Percentiles rank a stretch among this genome's conserved stretches.
Conservation (phyloP, 2,888 invertebrate species). For the Ptycholaimellus sp. region DNA sequence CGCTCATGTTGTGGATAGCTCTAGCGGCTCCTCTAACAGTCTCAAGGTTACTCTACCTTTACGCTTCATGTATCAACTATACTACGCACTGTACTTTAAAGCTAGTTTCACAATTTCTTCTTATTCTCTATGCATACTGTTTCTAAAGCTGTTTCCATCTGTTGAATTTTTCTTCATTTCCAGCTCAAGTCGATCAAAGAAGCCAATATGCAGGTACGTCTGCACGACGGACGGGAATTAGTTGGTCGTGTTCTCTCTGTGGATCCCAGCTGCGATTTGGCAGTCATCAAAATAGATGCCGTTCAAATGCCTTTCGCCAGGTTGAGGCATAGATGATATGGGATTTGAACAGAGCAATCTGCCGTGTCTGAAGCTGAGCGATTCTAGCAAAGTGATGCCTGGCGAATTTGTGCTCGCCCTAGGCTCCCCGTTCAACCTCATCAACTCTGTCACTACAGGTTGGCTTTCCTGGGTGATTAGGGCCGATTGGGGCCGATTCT, state of each 20-base stretch:
- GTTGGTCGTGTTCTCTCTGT: slow-evolving; percentile 1
- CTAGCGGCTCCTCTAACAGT: too few relatives aligned
- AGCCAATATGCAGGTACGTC: neutral
- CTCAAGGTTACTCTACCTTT: too few relatives aligned
- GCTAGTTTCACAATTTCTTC: too few relatives aligned
- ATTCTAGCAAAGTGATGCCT: neutral
- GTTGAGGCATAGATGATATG: neutral
- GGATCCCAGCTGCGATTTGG: neutral
- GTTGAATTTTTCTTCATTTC: too few relatives aligned
- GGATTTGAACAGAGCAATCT: neutral
- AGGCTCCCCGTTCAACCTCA: slow-evolving; percentile 5
- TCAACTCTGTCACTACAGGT: neutral
- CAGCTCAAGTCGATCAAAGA: neutral
- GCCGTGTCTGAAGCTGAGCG: neutral
- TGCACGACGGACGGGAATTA: slow-evolving; percentile 2
- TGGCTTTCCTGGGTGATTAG: too few relatives aligned
- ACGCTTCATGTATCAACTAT: too few relatives aligned
- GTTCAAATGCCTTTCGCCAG: neutral
- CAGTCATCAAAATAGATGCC: slow-evolving; percentile 4
- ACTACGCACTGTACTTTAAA: too few relatives aligned
- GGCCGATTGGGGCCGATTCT: too few relatives aligned
- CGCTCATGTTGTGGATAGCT: too few relatives aligned
- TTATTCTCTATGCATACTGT: too few relatives aligned
- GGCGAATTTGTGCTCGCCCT: slow-evolving; percentile 3
- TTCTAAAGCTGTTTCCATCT: too few relatives aligned